A percentile compares a stretch with the other conserved stretches of the same genome.
Conservation (phyloP, 2,888 invertebrate genomes). For the Hirtodrosophila alboralis region DNA sequence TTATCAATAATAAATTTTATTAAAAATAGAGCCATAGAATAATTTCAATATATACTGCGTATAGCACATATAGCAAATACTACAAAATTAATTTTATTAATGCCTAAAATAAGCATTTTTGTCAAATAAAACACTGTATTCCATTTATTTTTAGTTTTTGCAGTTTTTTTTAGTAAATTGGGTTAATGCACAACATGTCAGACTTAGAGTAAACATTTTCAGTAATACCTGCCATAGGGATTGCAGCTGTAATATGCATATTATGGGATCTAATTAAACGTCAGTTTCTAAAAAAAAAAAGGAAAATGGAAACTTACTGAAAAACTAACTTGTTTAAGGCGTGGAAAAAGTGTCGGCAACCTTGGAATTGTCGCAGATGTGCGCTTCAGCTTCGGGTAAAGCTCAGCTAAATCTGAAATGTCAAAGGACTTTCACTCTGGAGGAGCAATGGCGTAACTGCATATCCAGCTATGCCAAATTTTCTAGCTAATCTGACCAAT, state of each 20-base stretch:
- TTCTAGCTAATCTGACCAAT: conserved; percentile 73
- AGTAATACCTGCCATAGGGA: conserved; percentile 9
- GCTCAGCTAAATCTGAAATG: conserved; percentile 70
- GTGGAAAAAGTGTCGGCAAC: not conserved
- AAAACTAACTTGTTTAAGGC: not conserved
- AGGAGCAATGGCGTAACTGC: conserved; percentile 18
- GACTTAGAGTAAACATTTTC: conserved; percentile 1
- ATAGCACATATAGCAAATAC: too few species aligned
- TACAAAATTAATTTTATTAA: too few species aligned
- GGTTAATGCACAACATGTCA: conserved; percentile 9
- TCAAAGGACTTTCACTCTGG: conserved; percentile 59
- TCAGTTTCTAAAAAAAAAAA: conserved; percentile 12
- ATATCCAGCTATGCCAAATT: conserved; percentile 54
- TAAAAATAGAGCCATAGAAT: too few species aligned
- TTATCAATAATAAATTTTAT: too few species aligned
- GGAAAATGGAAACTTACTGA: conserved; percentile 1
- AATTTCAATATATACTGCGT: too few species aligned
- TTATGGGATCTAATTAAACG: conserved; percentile 66
- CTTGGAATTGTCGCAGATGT: conserved; percentile 27
- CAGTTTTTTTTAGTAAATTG: too few species aligned
- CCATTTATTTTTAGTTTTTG: too few species aligned
- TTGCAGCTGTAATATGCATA: conserved; percentile 35
- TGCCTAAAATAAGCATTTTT: too few species aligned
- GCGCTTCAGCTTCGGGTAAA: conserved; percentile 38
- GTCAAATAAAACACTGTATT: too few species aligned